A percentile compares a stretch with the other conserved stretches of the same genome.
Conservation (phyloP, 2,797 vertebrate genomes). For the Hoplostethus mediterraneus region DNA sequence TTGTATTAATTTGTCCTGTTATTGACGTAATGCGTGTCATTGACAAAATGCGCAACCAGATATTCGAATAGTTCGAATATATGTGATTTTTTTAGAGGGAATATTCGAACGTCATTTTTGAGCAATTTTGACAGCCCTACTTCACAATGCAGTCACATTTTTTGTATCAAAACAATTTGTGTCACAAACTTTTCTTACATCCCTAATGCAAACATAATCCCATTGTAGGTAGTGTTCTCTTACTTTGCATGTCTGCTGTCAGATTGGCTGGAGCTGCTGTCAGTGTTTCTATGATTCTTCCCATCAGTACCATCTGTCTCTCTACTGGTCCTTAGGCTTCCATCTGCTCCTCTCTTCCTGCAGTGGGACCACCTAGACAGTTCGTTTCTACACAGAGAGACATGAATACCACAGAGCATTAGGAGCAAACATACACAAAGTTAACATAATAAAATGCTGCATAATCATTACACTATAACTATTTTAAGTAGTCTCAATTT, state of each 20-base stretch:
- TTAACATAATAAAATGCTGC: background rate
- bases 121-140: too few species aligned
- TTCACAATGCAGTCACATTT: too few species aligned
- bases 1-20: too few species aligned
- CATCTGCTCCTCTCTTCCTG: conserved; percentile 75
- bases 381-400: conserved; percentile 30
- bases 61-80: too few species aligned
- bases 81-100: too few species aligned
- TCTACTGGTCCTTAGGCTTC: conserved; percentile 54
- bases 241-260: conserved; percentile 70
- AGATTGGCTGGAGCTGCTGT: conserved; percentile 6
- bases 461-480: background rate
- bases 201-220: background rate
- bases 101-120: too few species aligned
- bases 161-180: too few species aligned
- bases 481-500: too few species aligned
- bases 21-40: too few species aligned
- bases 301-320: background rate
- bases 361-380: conserved; percentile 64
- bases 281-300: background rate
- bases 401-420: background rate
- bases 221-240: background rate
- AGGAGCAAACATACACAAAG: background rate
- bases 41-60: too few species aligned
- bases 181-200: too few species aligned